Evolutionary conservation across 2,113 vertebrate genomes (phyloP), one percentile per base, ranked within the genome.

Genomic region (Pitta sordida): DNA sequence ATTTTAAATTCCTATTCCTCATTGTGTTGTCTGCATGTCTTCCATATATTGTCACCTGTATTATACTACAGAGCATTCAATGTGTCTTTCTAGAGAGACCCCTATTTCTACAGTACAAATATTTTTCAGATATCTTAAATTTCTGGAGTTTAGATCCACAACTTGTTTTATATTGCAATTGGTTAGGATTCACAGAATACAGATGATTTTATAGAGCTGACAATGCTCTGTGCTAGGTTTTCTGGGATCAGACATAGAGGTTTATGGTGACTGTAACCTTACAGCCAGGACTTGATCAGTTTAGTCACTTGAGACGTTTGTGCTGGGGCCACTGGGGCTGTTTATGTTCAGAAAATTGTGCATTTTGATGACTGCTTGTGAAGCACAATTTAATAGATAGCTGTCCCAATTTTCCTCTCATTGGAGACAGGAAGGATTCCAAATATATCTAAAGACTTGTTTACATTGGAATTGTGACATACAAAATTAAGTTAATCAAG

Each of bases 81-180:
- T 29, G 5, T 15, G 13, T 39, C 43, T 60, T 92, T 56, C 21
- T 4, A 3, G 22, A 56, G 13, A 2, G 3, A 78, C 13, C 5
- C 17, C 34, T 41, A 0, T 27, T 10, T 24, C n/a, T 74, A 5
- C 0, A 55, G 10, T 3, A 63, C 1, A 3, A 32, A 24, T 37
- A 15, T 46, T 78, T 64, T 78, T 58, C 22, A 37, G 6, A 15
- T 3, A 34, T 4, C 30, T 77, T 37, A 16, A 11, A 53, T 34
- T 65, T 68, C 34, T 12, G 7, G 10, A 6, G 16, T 34, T 87
- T 37, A 39, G 22, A 76, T 52, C 29, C 30, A 75, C 11, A 18
- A 7, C 32, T 82, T 59, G 15, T 15, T 86, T 87, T n/a, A 21
- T 15, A 5, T 22, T n/a, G 12, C 8, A 20, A 55, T 32, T 10